Conservation (phyloP, 2,113 vertebrate species). For the Orcinus orca region DNA sequence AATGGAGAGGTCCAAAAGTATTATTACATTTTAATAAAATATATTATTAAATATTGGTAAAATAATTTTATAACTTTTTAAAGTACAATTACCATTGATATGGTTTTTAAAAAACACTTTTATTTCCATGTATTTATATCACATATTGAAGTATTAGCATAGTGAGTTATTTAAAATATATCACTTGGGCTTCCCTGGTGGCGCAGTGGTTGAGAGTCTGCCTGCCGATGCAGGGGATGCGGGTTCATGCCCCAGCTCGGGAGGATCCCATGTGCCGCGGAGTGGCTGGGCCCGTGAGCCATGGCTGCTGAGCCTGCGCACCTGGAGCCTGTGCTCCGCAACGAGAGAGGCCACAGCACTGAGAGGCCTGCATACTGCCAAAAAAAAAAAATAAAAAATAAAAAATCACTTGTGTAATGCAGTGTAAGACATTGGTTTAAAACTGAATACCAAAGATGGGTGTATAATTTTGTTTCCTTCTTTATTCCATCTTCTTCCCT, state of each 20-base stretch:
- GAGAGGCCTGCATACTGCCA: too few species aligned
- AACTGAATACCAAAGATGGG: constrained; percentile 22
- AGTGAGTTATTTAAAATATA: neutral
- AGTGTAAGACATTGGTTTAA: constrained; percentile 31
- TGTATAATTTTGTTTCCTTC: constrained; percentile 60
- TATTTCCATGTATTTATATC: neutral
- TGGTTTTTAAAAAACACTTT: neutral
- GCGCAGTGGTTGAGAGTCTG: too few species aligned
- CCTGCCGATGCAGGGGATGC: too few species aligned
- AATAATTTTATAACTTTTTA: neutral
- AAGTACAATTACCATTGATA: neutral
- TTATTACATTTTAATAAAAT: neutral
- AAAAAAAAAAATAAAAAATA: too few species aligned
- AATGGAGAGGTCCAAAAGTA: neutral
- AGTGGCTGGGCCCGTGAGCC: too few species aligned
- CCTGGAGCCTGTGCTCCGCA: too few species aligned
- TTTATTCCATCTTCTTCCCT: neutral
- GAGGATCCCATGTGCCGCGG: too few species aligned
- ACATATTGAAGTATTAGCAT: neutral
- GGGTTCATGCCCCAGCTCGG: too few species aligned
- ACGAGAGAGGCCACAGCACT: too few species aligned
- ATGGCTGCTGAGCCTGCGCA: too few species aligned
- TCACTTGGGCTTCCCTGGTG: neutral
- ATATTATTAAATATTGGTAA: neutral
- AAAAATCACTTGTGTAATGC: neutral